phyloP scores from a whole-genome alignment of 2,113 vertebrate genomes.

The Vulpes lagopus region DNA sequence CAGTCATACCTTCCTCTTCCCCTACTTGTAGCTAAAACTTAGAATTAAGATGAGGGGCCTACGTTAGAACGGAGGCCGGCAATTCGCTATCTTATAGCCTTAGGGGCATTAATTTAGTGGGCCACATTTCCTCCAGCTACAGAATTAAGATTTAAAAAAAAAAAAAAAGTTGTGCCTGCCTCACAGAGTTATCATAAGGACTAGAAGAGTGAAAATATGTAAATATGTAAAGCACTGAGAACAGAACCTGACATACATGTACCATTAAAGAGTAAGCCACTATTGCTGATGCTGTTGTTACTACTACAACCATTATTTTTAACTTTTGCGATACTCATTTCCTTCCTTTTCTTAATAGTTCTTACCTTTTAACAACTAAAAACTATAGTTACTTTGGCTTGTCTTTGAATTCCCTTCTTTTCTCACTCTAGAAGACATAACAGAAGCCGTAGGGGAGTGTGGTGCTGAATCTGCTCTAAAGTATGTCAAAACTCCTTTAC shows the following conservation, averaged over 20 bases:
- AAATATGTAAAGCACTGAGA: background rate
- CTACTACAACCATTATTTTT: constrained; percentile 6
- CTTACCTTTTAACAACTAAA: constrained; percentile 40
- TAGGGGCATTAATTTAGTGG: background rate
- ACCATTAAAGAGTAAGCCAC: background rate
- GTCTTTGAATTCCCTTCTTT: constrained; percentile 26
- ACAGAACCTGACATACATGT: background rate
- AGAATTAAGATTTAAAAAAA: constrained; percentile 20
- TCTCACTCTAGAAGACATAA: constrained; percentile 16
- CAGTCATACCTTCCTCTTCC: background rate
- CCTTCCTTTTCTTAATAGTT: constrained; percentile 22
- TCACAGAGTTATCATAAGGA: background rate
- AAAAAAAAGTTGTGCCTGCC: constrained; percentile 20
- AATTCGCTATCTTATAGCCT: background rate
- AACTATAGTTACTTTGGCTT: background rate
- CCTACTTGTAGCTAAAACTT: background rate
- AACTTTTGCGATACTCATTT: constrained; percentile 25
- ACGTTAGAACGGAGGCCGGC: background rate
- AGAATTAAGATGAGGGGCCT: background rate
- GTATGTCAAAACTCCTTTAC: background rate
- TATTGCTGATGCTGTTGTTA: background rate
- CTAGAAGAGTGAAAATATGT: background rate
- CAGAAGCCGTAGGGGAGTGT: background rate
- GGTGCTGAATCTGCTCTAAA: background rate
- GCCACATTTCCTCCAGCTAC: constrained; percentile 7